Evolutionary conservation across 2,797 vertebrate genomes (phyloP).

Genomic region (Melanogrammus aeglefinus): DNA sequence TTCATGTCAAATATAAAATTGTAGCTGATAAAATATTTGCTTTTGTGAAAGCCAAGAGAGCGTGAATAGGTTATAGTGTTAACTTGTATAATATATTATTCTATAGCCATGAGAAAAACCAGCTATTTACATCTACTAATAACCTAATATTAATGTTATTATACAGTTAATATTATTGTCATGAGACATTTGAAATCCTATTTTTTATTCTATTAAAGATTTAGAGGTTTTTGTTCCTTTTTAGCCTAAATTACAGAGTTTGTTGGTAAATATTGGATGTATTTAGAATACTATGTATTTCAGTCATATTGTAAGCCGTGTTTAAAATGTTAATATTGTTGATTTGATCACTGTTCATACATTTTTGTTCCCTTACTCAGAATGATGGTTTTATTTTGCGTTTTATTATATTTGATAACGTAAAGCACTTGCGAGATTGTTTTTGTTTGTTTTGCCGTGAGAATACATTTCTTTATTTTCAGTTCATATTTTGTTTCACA

Average conservation of each 20-base stretch:
- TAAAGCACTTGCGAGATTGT: constrained; percentile 87
- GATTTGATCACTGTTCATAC: constrained; percentile 85
- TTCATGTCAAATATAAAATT: constrained; percentile 33
- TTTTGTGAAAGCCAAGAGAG: constrained; percentile 66
- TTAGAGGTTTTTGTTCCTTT: constrained; percentile 80
- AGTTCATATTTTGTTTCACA: constrained; percentile 73
- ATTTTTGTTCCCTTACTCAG: constrained; percentile 75
- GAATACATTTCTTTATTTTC: constrained; percentile 71
- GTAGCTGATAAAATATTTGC: constrained; percentile 58
- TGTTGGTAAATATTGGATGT: constrained; percentile 98
- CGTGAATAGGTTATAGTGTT: constrained; percentile 60
- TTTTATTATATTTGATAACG: constrained; percentile 87
- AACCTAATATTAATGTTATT: constrained; percentile 78
- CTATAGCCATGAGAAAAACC: constrained; percentile 68
- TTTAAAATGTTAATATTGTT: constrained; percentile 95
- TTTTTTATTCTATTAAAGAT: constrained; percentile 98
- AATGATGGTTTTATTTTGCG: constrained; percentile 88
- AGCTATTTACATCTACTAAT: constrained; percentile 77
- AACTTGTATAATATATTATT: constrained; percentile 68
- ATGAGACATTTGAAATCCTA: constrained; percentile 91
- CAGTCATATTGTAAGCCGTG: constrained; percentile 90
- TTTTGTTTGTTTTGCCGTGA: constrained; percentile 81
- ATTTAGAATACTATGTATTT: constrained; percentile 95
- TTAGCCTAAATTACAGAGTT: constrained; percentile 86
- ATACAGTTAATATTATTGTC: constrained; percentile 71